Evolutionary conservation across 1,140 invertebrate genomes (phyloP).

Genomic region (Linepithema humile): DNA sequence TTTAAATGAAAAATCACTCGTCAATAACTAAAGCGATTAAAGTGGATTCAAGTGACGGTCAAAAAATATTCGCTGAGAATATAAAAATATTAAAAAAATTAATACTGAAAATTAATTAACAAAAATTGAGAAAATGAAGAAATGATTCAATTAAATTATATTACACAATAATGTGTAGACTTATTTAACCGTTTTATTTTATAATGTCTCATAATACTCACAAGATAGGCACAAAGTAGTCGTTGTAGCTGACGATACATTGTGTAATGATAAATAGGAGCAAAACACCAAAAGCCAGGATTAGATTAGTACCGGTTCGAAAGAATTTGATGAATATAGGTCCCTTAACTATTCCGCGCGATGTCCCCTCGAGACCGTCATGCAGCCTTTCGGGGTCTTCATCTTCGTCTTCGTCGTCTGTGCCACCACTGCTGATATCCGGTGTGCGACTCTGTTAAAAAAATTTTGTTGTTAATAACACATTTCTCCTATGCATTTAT

Average conservation of each 20-base stretch:
- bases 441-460: conserved; percentile 77
- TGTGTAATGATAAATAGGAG: conserved; percentile 86
- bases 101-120: not conserved
- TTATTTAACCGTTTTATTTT: not conserved
- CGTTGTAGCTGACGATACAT: conserved; percentile 87
- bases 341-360: conserved; percentile 86
- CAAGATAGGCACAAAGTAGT: conserved; percentile 89
- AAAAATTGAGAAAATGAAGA: not conserved
- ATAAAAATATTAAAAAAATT: no score
- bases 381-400: conserved; percentile 83
- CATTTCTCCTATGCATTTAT: not conserved
- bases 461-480: not conserved
- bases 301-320: conserved; percentile 85
- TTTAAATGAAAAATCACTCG: not conserved
- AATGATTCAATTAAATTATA: no score
- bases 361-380: conserved; percentile 85
- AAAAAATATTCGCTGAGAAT: no score
- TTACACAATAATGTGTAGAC: not conserved
- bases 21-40: not conserved
- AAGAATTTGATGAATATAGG: conserved; percentile 88
- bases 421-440: conserved; percentile 74
- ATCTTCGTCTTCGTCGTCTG: conserved; percentile 85
- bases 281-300: conserved; percentile 83
- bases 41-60: not conserved
- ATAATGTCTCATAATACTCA: conserved; percentile 71